These are phyloP conservation scores for Cephalopholis sonnerati DNA, from an alignment of 2,113 vertebrate species.

Conservation along the genomic window DNA sequence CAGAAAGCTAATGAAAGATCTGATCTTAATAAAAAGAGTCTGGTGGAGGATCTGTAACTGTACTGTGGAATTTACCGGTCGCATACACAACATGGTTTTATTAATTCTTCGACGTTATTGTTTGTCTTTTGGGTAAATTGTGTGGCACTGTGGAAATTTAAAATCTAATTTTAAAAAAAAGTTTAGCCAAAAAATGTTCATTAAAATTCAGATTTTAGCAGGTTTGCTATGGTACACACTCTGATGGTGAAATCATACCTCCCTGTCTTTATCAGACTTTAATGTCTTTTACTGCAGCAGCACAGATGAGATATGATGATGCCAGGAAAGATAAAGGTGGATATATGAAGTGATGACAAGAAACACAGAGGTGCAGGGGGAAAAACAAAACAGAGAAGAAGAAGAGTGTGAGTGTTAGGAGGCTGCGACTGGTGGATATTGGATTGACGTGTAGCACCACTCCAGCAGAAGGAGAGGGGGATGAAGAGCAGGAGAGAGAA, in stretches of 20 bases:
- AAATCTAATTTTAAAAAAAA: not conserved
- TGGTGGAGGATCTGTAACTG: not conserved
- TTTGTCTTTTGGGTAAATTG: not conserved
- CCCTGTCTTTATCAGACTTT: not conserved
- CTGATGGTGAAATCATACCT: not conserved
- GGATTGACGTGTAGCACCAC: slow-evolving; percentile 66
- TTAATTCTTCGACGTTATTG: not conserved
- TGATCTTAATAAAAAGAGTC: not conserved
- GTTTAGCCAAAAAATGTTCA: not conserved
- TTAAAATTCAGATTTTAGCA: not conserved
- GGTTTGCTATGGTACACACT: not conserved
- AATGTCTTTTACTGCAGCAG: not conserved
- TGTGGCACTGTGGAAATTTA: not conserved
- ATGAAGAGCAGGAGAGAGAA: slow-evolving; percentile 45
- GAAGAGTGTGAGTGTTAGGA: slow-evolving; percentile 22
- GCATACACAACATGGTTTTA: not conserved
- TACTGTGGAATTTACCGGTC: not conserved
- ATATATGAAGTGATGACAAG: not conserved
- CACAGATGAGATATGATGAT: not conserved
- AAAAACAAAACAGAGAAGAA: not conserved
- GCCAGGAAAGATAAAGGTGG: not conserved
- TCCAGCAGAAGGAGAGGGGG: slow-evolving; percentile 47
- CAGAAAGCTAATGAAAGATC: not conserved
- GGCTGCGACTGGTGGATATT: slow-evolving; percentile 51
- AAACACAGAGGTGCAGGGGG: not conserved